A percentile compares a stretch with the other conserved stretches of the same genome.
Conservation (phyloP, 2,113 vertebrate genomes). For the Beaufortia kweichowensis region DNA sequence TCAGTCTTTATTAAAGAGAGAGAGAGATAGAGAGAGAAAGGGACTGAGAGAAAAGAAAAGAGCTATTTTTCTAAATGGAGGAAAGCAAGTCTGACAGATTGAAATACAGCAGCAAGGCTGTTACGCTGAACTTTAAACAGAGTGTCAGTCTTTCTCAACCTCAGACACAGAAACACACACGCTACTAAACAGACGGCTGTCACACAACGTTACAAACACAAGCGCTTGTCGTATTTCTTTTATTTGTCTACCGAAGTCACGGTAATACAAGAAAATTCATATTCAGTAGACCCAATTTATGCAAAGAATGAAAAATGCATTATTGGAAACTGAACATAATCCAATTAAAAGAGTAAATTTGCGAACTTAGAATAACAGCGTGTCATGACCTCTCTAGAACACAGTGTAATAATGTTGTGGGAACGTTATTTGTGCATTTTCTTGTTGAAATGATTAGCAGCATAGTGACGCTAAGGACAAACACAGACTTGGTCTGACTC, state of each 20-base stretch:
- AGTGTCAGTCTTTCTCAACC: constrained; percentile 57
- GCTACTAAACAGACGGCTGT: constrained; percentile 24
- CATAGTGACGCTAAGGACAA: background rate
- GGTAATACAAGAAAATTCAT: constrained; percentile 61
- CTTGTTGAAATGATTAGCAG: constrained; percentile 57
- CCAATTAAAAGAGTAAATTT: constrained; percentile 62
- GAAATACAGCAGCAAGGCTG: constrained; percentile 90
- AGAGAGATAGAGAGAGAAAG: constrained; percentile 46
- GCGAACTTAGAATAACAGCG: constrained; percentile 11
- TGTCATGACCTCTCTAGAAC: constrained; percentile 52
- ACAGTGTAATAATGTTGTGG: constrained; percentile 71
- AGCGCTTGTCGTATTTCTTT: background rate
- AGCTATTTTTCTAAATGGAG: constrained; percentile 87
- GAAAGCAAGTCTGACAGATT: constrained; percentile 96
- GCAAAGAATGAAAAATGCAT: constrained; percentile 50
- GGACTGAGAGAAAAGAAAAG: constrained; percentile 67
- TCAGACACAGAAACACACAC: constrained; percentile 54
- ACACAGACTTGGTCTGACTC: background rate
- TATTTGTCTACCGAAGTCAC: background rate
- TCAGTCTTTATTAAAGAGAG: constrained; percentile 79
- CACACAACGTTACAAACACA: constrained; percentile 29
- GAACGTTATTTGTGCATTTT: constrained; percentile 66
- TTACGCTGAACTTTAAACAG: constrained; percentile 88
- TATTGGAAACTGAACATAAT: constrained; percentile 61
- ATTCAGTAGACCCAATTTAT: constrained; percentile 68